phyloP scores from a whole-genome alignment of 2,113 vertebrate species.

The Tragelaphus buxtoni region DNA sequence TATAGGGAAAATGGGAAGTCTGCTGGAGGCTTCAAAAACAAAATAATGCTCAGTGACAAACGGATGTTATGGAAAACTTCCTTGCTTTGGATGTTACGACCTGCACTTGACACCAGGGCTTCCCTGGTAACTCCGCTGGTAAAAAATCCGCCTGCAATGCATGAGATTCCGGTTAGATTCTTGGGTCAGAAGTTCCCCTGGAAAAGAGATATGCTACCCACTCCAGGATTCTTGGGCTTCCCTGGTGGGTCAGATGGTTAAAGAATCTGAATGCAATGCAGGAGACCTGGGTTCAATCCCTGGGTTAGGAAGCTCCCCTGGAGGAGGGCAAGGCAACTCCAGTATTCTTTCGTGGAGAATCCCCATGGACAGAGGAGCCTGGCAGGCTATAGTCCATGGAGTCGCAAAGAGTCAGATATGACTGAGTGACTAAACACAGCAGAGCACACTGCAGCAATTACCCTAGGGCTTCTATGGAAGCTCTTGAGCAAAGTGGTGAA shows the following conservation, averaged over 20 bases:
- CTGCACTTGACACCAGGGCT: not conserved
- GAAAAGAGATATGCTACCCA: not conserved
- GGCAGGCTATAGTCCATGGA: not conserved
- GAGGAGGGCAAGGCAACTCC: not conserved
- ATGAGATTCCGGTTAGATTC: not conserved
- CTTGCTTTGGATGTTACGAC: not conserved
- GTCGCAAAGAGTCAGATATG: not conserved
- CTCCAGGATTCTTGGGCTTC: not conserved
- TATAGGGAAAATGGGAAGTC: not conserved
- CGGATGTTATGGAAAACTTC: not conserved
- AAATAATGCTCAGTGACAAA: not conserved
- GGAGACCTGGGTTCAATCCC: not conserved
- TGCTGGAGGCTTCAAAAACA: not conserved
- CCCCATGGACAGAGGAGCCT: not conserved
- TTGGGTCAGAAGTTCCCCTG: not conserved
- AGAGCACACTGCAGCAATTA: not conserved
- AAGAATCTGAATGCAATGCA: not conserved
- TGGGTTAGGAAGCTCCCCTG: not conserved
- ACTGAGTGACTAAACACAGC: not conserved
- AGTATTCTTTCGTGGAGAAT: not conserved
- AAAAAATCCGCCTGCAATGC: accelerated
- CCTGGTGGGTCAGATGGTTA: not conserved
- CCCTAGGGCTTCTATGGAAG: not conserved
- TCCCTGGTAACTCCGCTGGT: not conserved
- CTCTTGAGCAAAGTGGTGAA: not conserved